Evolutionary conservation across 2,113 vertebrate species (phyloP).

Genomic region (Grammomys dolichurus): DNA sequence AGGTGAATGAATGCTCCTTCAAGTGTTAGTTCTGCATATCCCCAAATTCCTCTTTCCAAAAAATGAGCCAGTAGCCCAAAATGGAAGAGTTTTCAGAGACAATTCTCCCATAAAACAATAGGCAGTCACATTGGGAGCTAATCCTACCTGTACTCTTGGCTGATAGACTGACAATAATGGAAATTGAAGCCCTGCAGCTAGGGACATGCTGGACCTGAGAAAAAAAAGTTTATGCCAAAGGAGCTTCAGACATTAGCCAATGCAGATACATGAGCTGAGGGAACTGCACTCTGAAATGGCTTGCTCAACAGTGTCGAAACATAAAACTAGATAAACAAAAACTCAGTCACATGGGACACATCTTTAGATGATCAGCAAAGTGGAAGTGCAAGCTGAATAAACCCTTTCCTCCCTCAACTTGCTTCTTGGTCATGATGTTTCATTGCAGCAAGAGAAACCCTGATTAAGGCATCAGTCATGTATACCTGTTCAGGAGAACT

Average conservation of each 20-base stretch:
- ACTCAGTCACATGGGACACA: neutral
- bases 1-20: neutral
- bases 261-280: neutral
- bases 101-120: neutral
- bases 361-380: neutral
- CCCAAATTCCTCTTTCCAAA: neutral
- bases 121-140: neutral
- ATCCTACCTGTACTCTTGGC: neutral
- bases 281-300: neutral
- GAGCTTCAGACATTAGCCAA: neutral
- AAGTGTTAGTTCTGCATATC: neutral
- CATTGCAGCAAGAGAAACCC: neutral
- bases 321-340: conserved; percentile 50
- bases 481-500: neutral
- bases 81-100: neutral
- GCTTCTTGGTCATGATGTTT: neutral
- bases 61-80: neutral
- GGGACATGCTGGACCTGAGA: neutral
- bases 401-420: neutral
- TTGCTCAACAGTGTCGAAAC: neutral
- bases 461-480: neutral
- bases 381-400: neutral
- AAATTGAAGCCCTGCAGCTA: neutral
- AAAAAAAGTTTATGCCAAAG: conserved; percentile 21
- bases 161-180: neutral